These are phyloP conservation scores for Tetragonisca angustula DNA, from an alignment of 2,888 invertebrate genomes.

Conservation along the genomic window DNA sequence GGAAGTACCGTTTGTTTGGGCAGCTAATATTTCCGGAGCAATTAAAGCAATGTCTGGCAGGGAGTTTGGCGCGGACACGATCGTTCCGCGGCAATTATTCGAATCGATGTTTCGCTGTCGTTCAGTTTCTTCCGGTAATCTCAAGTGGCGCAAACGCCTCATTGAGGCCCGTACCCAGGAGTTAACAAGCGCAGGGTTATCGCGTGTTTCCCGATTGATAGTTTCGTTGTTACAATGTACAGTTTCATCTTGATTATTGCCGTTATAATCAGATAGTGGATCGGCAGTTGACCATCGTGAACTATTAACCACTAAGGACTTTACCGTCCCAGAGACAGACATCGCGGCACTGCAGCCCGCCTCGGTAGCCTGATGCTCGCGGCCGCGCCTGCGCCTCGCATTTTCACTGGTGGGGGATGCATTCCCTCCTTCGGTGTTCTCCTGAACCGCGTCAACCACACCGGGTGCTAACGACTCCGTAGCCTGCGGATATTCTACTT, in stretches of 20 bases:
- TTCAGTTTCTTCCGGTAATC: conserved; percentile 81
- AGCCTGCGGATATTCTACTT: conserved; percentile 76
- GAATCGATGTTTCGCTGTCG: conserved; percentile 45
- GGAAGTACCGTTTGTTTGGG: conserved; percentile 78
- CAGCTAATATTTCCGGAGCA: conserved; percentile 81
- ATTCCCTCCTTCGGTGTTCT: conserved; percentile 60
- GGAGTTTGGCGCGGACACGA: conserved; percentile 75
- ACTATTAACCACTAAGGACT: conserved; percentile 67
- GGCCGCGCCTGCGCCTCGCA: conserved; percentile 72
- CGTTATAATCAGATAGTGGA: conserved; percentile 16
- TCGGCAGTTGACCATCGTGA: conserved; percentile 57
- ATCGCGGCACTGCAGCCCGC: conserved; percentile 81
- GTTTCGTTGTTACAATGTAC: conserved; percentile 78
- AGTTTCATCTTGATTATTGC: conserved; percentile 34
- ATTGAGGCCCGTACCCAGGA: conserved; percentile 86
- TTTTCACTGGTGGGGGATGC: conserved; percentile 67
- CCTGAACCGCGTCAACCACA: conserved; percentile 57
- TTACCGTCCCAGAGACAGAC: conserved; percentile 81
- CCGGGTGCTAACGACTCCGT: conserved; percentile 66
- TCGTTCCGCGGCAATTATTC: conserved; percentile 49
- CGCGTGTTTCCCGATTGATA: conserved; percentile 70
- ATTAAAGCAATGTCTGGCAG: conserved; percentile 80
- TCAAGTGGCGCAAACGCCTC: conserved; percentile 85
- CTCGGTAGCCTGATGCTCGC: conserved; percentile 69
- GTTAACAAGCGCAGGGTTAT: conserved; percentile 61